phyloP scores from a whole-genome alignment of 2,797 vertebrate genomes.

The Poecilia velifera region DNA sequence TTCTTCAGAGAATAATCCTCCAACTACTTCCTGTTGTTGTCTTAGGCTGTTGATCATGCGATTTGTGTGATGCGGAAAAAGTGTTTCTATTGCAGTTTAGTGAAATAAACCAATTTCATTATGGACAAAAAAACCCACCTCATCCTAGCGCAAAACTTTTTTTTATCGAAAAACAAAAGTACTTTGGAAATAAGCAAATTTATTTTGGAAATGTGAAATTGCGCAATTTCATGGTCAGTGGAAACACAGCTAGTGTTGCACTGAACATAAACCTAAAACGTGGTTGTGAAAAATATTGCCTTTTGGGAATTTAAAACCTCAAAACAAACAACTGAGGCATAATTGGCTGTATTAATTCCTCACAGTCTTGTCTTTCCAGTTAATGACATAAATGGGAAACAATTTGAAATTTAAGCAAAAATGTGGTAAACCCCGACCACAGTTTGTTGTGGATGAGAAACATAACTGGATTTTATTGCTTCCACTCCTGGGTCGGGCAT shows the following conservation, averaged over 20 bases:
- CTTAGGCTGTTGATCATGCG: no score
- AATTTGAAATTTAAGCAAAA: constrained; percentile 48
- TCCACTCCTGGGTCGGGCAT: constrained; percentile 48
- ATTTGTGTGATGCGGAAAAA: no score
- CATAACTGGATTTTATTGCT: constrained; percentile 58
- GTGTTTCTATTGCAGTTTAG: no score
- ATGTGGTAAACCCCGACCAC: constrained; percentile 27
- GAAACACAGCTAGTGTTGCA: no score
- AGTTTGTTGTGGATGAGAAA: constrained; percentile 35
- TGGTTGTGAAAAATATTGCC: neutral
- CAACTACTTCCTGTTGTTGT: no score
- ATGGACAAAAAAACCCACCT: no score
- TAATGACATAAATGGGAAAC: constrained; percentile 34
- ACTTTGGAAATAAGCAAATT: no score
- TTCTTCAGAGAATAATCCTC: no score
- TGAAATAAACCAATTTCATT: no score
- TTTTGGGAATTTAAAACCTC: constrained; percentile 19
- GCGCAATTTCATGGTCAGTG: no score
- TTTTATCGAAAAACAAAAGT: neutral
- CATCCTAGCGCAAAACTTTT: no score
- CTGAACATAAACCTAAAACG: neutral
- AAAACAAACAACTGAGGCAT: constrained; percentile 20
- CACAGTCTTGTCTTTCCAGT: constrained; percentile 47
- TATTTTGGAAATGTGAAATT: no score
- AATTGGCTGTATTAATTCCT: constrained; percentile 27